A percentile compares a stretch with the other conserved stretches of the same genome.
phyloP scores from a whole-genome alignment of 2,888 invertebrate genomes.

The Cephus sareptanus region DNA sequence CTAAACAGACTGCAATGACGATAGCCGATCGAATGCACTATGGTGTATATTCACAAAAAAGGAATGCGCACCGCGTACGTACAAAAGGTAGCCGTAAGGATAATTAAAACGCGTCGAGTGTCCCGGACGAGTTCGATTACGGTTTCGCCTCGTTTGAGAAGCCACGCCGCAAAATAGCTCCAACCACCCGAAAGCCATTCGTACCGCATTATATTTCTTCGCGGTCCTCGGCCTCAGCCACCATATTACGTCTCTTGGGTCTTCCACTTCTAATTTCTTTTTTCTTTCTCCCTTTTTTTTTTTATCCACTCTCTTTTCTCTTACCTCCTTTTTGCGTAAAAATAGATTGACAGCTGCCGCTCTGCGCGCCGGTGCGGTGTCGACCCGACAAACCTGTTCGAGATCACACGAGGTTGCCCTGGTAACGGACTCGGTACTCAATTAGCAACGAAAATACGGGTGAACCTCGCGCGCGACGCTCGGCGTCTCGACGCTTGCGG shows the following conservation, averaged over 20 bases:
- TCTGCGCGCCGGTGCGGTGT: conserved; percentile 1
- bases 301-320: not conserved
- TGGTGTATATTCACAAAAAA: not conserved
- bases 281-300: not conserved
- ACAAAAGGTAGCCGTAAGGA: conserved; percentile 43
- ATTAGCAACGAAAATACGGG: conserved; percentile 59
- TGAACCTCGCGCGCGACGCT: conserved; percentile 23
- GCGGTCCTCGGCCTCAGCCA: not conserved
- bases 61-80: conserved; percentile 24
- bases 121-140: conserved; percentile 48
- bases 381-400: conserved; percentile 9
- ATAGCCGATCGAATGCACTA: not conserved
- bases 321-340: conserved; percentile 31
- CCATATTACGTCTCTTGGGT: not conserved
- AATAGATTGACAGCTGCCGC: conserved; percentile 46
- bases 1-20: not conserved
- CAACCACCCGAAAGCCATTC: not conserved
- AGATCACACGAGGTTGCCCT: conserved; percentile 43
- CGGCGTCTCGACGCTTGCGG: conserved; percentile 25
- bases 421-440: conserved; percentile 54
- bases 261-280: not conserved
- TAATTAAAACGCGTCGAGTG: conserved; percentile 60
- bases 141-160: conserved; percentile 22
- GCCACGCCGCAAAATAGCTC: not conserved
- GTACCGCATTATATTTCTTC: not conserved